Evolutionary conservation across 2,797 vertebrate genomes (phyloP).

Genomic region (Jordanella pulchra): DNA sequence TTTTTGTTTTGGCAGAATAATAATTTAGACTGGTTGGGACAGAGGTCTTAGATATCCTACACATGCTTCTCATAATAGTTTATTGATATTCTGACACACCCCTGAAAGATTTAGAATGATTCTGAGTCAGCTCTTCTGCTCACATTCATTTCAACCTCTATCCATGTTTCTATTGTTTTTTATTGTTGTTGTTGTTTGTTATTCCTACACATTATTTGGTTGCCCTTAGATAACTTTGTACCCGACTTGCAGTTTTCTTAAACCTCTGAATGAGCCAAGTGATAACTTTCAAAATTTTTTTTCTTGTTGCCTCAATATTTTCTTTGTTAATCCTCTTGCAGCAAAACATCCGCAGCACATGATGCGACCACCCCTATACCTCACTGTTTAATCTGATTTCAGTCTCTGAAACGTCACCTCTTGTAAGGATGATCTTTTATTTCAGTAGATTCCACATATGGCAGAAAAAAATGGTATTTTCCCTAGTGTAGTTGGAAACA

Average conservation of each 20-base stretch:
- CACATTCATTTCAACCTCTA: not conserved
- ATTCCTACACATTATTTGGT: not conserved
- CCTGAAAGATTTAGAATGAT: not conserved
- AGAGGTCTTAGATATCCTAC: not conserved
- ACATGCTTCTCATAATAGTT: not conserved
- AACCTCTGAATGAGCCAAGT: too few species aligned
- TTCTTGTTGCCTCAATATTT: too few species aligned
- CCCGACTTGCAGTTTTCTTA: not conserved
- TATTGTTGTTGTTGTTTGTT: too few species aligned
- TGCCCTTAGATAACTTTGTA: not conserved
- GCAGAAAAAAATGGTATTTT: not conserved
- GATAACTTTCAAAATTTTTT: too few species aligned
- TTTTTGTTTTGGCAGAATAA: not conserved
- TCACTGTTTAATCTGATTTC: too few species aligned
- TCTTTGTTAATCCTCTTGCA: not conserved
- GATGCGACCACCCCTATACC: too few species aligned
- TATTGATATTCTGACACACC: not conserved
- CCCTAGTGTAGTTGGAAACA: not conserved
- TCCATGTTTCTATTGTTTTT: not conserved
- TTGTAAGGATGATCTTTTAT: not conserved
- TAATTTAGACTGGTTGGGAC: not conserved
- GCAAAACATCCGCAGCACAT: not conserved
- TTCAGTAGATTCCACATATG: not conserved
- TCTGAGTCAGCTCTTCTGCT: not conserved
- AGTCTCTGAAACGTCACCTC: too few species aligned